phyloP scores from a whole-genome alignment of 2,888 invertebrate species.

The Phortica magna region DNA sequence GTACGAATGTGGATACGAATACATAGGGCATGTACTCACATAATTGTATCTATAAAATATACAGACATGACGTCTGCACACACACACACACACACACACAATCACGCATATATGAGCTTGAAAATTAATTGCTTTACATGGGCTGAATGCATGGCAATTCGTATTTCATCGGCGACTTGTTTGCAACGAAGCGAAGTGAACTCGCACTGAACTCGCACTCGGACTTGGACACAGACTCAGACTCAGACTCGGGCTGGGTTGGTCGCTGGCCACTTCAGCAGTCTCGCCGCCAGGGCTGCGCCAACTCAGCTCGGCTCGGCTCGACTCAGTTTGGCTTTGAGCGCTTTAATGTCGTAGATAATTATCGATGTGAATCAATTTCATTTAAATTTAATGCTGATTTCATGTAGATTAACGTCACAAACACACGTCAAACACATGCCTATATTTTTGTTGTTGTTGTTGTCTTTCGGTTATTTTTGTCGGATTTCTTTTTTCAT shows the following conservation, averaged over 20 bases:
- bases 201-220: not conserved
- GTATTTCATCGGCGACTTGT: not conserved
- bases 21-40: slow-evolving; percentile 17
- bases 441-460: not conserved
- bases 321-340: not conserved
- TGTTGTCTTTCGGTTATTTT: not conserved
- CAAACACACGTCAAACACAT: not conserved
- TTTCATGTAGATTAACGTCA: slow-evolving; percentile 23
- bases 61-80: slow-evolving; percentile 15
- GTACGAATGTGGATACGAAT: slow-evolving; percentile 40
- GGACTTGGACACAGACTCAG: not conserved
- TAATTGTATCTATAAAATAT: slow-evolving; percentile 9
- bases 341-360: slow-evolving; percentile 19
- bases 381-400: slow-evolving; percentile 26
- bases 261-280: slow-evolving; percentile 19
- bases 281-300: not conserved
- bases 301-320: not conserved
- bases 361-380: slow-evolving; percentile 28
- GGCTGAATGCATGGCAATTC: slow-evolving; percentile 25
- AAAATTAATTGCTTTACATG: slow-evolving; percentile 28
- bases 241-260: not conserved
- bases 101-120: slow-evolving; percentile 4
- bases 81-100: not conserved
- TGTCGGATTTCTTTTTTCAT: not conserved
- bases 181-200: not conserved